phyloP scores from a whole-genome alignment of 92 coral and sea anemone species.

The Heliopora coerulea region DNA sequence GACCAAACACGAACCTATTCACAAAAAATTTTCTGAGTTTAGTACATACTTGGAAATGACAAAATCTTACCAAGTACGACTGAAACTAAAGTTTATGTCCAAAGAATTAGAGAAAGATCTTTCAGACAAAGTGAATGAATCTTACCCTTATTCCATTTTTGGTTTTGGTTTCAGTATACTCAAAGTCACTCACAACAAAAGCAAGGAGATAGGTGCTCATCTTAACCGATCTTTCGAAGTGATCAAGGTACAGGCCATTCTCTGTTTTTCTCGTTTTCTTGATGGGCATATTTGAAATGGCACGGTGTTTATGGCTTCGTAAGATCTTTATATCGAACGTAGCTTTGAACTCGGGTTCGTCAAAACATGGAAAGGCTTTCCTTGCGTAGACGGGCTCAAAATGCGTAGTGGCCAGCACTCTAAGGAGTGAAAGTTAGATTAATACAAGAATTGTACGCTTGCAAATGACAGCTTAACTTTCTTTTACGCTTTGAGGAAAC shows the following conservation, averaged over 20 bases:
- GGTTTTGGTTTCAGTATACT: conserved; percentile 54
- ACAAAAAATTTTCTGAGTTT: too few relatives aligned
- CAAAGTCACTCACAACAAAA: conserved; percentile 80
- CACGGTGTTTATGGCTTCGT: conserved; percentile 51
- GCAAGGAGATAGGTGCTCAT: conserved; percentile 95
- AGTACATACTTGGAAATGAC: too few relatives aligned
- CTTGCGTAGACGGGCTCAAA: conserved; percentile 89
- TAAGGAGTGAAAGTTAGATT: too few relatives aligned
- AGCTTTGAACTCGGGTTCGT: conserved; percentile 89
- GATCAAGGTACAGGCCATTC: conserved; percentile 57
- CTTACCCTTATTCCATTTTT: conserved; percentile 65
- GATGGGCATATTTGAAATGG: conserved; percentile 88
- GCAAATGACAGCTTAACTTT: too few relatives aligned
- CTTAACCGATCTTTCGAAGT: conserved; percentile 55
- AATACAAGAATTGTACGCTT: too few relatives aligned
- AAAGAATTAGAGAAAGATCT: not conserved
- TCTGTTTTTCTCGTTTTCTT: conserved; percentile 35
- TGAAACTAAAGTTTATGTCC: too few relatives aligned
- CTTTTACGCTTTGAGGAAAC: too few relatives aligned
- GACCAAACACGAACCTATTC: conserved; percentile 87
- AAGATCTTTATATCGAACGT: conserved; percentile 61
- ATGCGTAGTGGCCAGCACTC: conserved; percentile 79
- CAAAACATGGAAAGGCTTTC: conserved; percentile 88
- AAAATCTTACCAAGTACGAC: too few relatives aligned
- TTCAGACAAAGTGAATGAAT: not conserved